Conservation (phyloP, 1,140 invertebrate species). For the Drosophila ogumai region DNA sequence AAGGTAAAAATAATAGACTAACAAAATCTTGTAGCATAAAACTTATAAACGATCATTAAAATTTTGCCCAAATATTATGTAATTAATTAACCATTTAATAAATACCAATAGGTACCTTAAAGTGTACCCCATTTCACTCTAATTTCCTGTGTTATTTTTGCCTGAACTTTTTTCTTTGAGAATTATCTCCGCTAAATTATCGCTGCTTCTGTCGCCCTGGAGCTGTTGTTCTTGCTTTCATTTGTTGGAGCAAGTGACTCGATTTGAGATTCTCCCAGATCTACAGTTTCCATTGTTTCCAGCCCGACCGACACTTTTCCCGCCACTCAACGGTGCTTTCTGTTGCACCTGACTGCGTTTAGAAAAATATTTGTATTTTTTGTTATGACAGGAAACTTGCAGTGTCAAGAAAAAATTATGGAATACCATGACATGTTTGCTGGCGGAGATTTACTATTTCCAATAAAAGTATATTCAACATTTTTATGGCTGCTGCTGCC, state of each 20-base stretch:
- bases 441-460: conserved; percentile 48
- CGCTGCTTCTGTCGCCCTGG: conserved; percentile 16
- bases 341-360: conserved; percentile 63
- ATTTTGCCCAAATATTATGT: rapidly evolving
- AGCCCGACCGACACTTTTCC: conserved; percentile 39
- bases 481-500: conserved; percentile 52
- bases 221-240: conserved; percentile 55
- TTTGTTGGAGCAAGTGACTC: conserved; percentile 22
- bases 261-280: conserved; percentile 45
- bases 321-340: conserved; percentile 60
- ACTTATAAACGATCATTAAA: not conserved
- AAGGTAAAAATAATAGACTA: not conserved
- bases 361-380: conserved; percentile 55
- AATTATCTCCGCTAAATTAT: conserved; percentile 73
- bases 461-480: conserved; percentile 60
- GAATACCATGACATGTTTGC: conserved; percentile 31
- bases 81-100: not conserved
- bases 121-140: not conserved
- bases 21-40: not conserved
- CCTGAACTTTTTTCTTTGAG: conserved; percentile 31
- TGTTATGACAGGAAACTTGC: conserved; percentile 53
- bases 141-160: not conserved
- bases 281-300: conserved; percentile 50
- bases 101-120: not conserved
- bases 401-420: conserved; percentile 43